Evolutionary conservation across 2,888 invertebrate species (phyloP), one percentile per base, ranked within the genome.

Genomic region (Harmothoe impar): DNA sequence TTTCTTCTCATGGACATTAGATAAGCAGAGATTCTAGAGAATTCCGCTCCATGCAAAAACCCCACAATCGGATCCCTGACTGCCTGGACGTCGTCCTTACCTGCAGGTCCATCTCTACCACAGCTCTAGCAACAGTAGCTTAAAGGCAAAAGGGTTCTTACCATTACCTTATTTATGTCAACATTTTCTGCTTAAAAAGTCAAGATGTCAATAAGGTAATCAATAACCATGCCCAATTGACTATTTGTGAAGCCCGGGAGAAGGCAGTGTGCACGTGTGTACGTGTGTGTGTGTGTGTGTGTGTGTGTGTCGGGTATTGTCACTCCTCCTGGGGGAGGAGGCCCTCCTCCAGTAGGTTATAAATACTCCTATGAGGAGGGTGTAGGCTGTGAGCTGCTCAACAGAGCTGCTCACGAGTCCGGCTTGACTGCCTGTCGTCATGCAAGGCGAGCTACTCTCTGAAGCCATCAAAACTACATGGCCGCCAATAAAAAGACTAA

Each of bases 401-500:
- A 43, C 43, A 10, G 62, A 62, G 62, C n/a, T 7, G 62, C 62
- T 62, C 62, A 62, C 62, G n/a, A 7, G 62, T 62, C 29, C 72
- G 25, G 29, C 72, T 72, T 25, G 25, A 72, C 72, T n/a, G 72
- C 29, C 72, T 29, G 72, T 29, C 72, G 72, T 72, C 72, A 72
- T 29, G 72, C 72, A 72, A 72, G 25, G 72, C 31, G 29, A 25
- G 62, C 23, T 29, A 72, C 72, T 72, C 17, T 0, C n/a, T 72
- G 72, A 72, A 72, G 72, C 72, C 72, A 72, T 72, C 29, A 23
- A 72, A 72, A 72, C 72, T 25, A 72, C 72, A 72, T 29, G 72
- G 72, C 29, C 72, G 72, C 29, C 72, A 3, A 72, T 72, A 72
- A 72, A 62, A 72, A 72, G 72, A 72, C 29, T 25, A 72, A 29